These are phyloP conservation scores for Ophiothrix spiculata DNA, from an alignment of 35 echinoderm and acorn worm genomes.

Conservation along the genomic window DNA sequence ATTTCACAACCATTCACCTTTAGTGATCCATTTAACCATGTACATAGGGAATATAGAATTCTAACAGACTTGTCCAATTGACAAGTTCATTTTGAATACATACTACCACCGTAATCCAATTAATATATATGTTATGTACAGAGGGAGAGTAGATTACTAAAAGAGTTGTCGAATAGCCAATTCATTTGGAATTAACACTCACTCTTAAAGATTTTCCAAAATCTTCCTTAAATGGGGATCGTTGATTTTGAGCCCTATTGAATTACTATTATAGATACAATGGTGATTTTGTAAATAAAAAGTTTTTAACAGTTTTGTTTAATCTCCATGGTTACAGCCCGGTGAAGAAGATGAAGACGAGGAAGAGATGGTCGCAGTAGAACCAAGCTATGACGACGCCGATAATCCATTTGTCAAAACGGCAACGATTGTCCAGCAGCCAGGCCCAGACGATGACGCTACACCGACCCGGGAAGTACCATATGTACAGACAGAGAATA, in stretches of 20 bases:
- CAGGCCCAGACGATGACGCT: conserved; percentile 45
- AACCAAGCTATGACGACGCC: conserved; percentile 33
- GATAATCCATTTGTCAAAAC: conserved; percentile 83
- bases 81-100: too few relatives aligned
- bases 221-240: not conserved
- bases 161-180: too few relatives aligned
- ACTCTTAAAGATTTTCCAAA: not conserved
- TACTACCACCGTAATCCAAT: too few relatives aligned
- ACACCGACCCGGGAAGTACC: conserved; percentile 83
- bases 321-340: not conserved
- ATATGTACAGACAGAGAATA: conserved; percentile 94
- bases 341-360: conserved; percentile 51
- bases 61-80: too few relatives aligned
- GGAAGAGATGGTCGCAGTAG: conserved; percentile 66
- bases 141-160: too few relatives aligned
- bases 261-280: not conserved
- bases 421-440: conserved; percentile 83
- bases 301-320: not conserved
- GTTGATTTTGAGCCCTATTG: not conserved
- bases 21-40: too few relatives aligned
- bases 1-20: too few relatives aligned
- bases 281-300: not conserved
- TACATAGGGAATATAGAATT: too few relatives aligned
- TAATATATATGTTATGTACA: too few relatives aligned
- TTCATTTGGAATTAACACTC: too few relatives aligned